These are phyloP conservation scores for Orchesellides sinensis DNA, from an alignment of 2,888 invertebrate species.

Conservation along the genomic window DNA sequence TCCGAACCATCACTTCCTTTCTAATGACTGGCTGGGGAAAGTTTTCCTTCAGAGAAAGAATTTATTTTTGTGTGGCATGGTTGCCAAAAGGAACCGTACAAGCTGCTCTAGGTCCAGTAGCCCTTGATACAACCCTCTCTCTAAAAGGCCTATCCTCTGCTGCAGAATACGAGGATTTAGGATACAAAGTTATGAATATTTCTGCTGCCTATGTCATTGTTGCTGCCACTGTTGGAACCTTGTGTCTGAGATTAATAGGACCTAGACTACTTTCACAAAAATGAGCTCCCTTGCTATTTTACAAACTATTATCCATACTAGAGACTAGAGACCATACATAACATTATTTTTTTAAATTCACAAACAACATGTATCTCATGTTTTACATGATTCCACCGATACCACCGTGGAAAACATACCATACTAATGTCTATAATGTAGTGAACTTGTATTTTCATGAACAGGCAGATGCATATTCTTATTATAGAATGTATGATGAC, in stretches of 20 bases:
- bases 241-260: slow-evolving; percentile 52
- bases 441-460: no score
- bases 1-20: slow-evolving; percentile 46
- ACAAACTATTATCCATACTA: no score
- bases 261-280: slow-evolving; percentile 33
- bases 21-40: slow-evolving; percentile 34
- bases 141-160: background rate
- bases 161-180: slow-evolving; percentile 40
- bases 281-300: no score
- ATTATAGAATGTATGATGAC: no score
- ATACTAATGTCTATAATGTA: no score
- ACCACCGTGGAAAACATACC: no score
- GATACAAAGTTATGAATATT: slow-evolving; percentile 66
- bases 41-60: slow-evolving; percentile 56
- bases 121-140: slow-evolving; percentile 60
- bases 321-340: no score
- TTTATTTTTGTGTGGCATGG: slow-evolving; percentile 69
- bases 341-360: no score
- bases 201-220: slow-evolving; percentile 59
- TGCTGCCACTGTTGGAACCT: slow-evolving; percentile 57
- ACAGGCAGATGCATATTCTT: no score
- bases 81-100: slow-evolving; percentile 73
- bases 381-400: no score
- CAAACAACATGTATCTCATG: no score
- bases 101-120: slow-evolving; percentile 70